Evolutionary conservation across 2,888 invertebrate genomes (phyloP), one percentile per base, ranked within the genome.

Genomic region (Amiota minor): DNA sequence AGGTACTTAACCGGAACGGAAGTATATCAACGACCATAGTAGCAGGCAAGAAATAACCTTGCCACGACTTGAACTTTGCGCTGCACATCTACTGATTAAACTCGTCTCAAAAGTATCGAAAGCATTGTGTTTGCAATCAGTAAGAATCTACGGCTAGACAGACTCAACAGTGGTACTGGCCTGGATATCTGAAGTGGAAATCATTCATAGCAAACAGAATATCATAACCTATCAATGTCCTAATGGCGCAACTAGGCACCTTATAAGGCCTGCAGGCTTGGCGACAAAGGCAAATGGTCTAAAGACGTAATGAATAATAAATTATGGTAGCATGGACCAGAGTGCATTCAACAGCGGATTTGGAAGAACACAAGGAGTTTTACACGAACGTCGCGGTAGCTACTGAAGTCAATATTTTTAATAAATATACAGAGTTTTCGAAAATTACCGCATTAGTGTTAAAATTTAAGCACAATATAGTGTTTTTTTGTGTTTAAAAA

Each of bases 211-310:
- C 72, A 18, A 76, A 76, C 49, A 45, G 72, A n/a, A 55, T 67
- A 14, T 35, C 50, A 45, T 55, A 76, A 62, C 72, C 72, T 11
- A 16, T 69, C 1, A 46, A 47, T 11, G 23, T 9, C 6, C 46
- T 71, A 12, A 72, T 72, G 4, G 73, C 49, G 2, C 69, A 68
- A 6, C 61, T 23, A 2, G 23, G 23, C 23, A 23, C 1, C 18
- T 46, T 0, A 69, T 72, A 62, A 78, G 77, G 65, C 75, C 74
- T 1, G 76, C 75, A 23, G 77, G 75, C 59, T 75, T 71, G 65
- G 72, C 72, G 0, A 70, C 74, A 11, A 65, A 72, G 8, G 75
- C 75, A n/a, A 3, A 76, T 11, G 61, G 65, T 4, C 23, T 23
- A 23, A 23, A 23, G 1, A 23, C 23, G 2, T 23, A 23, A 3